phyloP scores from a whole-genome alignment of 2,113 vertebrate species.

The Tenebrosternarchus preto region DNA sequence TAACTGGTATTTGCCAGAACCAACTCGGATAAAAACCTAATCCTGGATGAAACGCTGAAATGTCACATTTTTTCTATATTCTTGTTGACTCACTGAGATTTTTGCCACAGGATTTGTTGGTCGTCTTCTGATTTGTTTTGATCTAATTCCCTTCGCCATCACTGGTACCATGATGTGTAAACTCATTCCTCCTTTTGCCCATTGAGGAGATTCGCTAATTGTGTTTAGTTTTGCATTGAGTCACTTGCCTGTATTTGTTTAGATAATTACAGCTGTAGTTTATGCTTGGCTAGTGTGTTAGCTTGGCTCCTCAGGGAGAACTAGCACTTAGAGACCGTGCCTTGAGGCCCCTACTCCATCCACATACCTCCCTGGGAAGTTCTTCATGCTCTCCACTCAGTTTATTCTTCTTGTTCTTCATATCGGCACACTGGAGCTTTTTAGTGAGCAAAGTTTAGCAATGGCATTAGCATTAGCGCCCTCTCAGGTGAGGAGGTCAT shows the following conservation, averaged over 20 bases:
- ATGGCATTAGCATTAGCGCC: not conserved
- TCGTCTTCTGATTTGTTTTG: constrained; percentile 52
- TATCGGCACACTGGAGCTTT: constrained; percentile 4
- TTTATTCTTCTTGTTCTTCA: constrained; percentile 28
- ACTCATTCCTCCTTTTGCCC: constrained; percentile 41
- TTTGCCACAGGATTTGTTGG: constrained; percentile 60
- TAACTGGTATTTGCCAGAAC: not conserved
- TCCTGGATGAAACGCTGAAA: constrained; percentile 4
- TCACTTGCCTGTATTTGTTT: constrained; percentile 63
- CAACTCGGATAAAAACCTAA: constrained; percentile 19
- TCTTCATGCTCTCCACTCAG: constrained; percentile 7
- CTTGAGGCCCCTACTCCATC: constrained; percentile 1
- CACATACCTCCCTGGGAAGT: constrained; percentile 3
- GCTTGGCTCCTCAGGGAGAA: constrained; percentile 35
- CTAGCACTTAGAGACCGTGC: constrained; percentile 3
- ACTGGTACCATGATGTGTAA: constrained; percentile 65
- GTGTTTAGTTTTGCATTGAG: constrained; percentile 59
- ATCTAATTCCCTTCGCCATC: constrained; percentile 62
- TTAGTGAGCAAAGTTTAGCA: not conserved
- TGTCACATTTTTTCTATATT: constrained; percentile 29
- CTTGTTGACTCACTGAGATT: constrained; percentile 46
- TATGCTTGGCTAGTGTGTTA: constrained; percentile 39
- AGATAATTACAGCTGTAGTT: constrained; percentile 58
- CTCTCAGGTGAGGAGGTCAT: not conserved
- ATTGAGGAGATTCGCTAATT: constrained; percentile 63